phyloP scores from a whole-genome alignment of 92 coral and sea anemone species.

The Porites evermanni region DNA sequence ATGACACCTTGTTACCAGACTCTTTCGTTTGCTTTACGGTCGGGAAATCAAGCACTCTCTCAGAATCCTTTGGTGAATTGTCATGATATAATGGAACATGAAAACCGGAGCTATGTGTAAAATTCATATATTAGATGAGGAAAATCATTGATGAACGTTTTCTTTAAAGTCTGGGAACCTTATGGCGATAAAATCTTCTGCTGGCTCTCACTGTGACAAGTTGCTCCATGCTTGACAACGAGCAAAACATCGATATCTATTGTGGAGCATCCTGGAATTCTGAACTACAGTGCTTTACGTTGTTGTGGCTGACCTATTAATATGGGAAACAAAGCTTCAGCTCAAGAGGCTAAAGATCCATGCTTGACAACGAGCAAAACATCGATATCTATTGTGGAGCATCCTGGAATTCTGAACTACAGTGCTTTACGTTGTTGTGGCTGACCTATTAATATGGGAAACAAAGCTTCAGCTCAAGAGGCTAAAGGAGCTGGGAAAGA shows the following conservation, averaged over 20 bases:
- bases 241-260: background rate
- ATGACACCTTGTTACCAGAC: too few relatives aligned
- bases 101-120: too few relatives aligned
- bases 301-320: background rate
- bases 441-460: constrained; percentile 20
- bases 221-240: too few relatives aligned
- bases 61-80: too few relatives aligned
- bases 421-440: background rate
- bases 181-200: too few relatives aligned
- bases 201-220: too few relatives aligned
- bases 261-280: background rate
- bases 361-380: background rate
- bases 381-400: background rate
- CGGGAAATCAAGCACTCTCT: too few relatives aligned
- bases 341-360: constrained; percentile 65
- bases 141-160: too few relatives aligned
- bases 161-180: too few relatives aligned
- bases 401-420: background rate
- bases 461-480: constrained; percentile 45
- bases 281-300: background rate
- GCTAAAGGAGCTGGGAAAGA: constrained; percentile 88
- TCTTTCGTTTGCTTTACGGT: too few relatives aligned
- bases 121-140: too few relatives aligned
- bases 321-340: constrained; percentile 35
- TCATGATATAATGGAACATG: too few relatives aligned